A percentile compares a stretch with the other conserved stretches of the same genome.
These are phyloP conservation scores for Cryptus armator DNA, from an alignment of 2,888 invertebrate species.

Conservation along the genomic window DNA sequence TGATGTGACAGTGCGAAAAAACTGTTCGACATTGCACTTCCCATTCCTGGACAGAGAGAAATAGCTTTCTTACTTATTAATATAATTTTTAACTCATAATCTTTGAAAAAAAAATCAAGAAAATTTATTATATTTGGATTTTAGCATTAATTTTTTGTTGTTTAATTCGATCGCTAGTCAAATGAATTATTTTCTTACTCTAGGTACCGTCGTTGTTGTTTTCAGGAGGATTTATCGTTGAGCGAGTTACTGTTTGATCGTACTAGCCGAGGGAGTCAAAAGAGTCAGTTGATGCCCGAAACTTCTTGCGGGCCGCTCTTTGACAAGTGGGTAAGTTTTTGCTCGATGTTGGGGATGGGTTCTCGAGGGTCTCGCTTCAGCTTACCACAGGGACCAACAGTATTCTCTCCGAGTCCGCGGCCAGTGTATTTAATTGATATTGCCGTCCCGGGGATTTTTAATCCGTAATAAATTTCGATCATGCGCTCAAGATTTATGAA, in stretches of 20 bases:
- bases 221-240: conserved; percentile 64
- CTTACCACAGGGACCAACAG: conserved; percentile 26
- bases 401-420: conserved; percentile 38
- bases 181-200: conserved; percentile 39
- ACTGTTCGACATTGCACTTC: conserved; percentile 9
- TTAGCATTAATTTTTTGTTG: not conserved
- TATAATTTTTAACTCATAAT: too few relatives aligned
- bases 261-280: conserved; percentile 30
- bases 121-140: not conserved
- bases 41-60: not conserved
- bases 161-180: conserved; percentile 27
- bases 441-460: conserved; percentile 76
- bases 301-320: conserved; percentile 67
- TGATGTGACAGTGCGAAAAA: conserved; percentile 1
- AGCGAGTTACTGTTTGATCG: conserved; percentile 4
- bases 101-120: too few relatives aligned
- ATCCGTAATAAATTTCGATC: conserved; percentile 82
- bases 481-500: conserved; percentile 80
- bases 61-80: not conserved
- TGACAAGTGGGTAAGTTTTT: conserved; percentile 74
- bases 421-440: conserved; percentile 81
- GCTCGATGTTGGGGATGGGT: conserved; percentile 44
- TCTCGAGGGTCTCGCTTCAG: conserved; percentile 35
- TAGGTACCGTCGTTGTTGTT: conserved; percentile 56
- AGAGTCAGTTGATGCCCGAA: conserved; percentile 58